Evolutionary conservation across 2,888 invertebrate genomes (phyloP).

Genomic region (Platypus cylindrus): DNA sequence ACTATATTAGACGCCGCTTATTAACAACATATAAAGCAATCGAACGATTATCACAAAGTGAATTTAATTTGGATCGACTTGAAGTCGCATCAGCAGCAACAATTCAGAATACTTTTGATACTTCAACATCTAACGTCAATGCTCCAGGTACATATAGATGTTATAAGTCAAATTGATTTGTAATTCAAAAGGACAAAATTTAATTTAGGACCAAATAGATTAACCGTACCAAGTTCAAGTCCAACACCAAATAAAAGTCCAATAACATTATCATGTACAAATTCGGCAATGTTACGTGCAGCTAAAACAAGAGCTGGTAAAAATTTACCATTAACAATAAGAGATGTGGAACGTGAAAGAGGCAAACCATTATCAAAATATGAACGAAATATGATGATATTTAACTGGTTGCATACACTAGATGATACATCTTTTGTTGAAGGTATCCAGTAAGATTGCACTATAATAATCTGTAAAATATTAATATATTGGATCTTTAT

Average conservation of each 20-base stretch:
- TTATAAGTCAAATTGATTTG: neutral
- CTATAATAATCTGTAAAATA: no score
- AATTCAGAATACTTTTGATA: conserved; percentile 30
- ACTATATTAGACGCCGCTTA: conserved; percentile 64
- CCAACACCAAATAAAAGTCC: conserved; percentile 27
- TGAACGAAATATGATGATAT: conserved; percentile 90
- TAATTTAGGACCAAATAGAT: conserved; percentile 28
- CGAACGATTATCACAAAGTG: conserved; percentile 72
- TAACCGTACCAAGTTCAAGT: conserved; percentile 33
- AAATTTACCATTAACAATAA: conserved; percentile 53
- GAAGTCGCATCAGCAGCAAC: conserved; percentile 47
- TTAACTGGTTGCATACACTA: conserved; percentile 84
- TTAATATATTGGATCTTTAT: no score
- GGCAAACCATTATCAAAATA: conserved; percentile 79
- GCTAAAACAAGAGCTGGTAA: conserved; percentile 38
- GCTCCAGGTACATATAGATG: conserved; percentile 7
- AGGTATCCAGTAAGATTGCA: conserved; percentile 34
- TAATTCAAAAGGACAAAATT: conserved; percentile 1
- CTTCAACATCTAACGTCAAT: conserved; percentile 14
- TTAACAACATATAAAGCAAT: conserved; percentile 70
- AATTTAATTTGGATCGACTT: conserved; percentile 64
- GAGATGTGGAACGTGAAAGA: conserved; percentile 68
- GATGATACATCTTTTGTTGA: conserved; percentile 54
- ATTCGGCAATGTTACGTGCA: conserved; percentile 32
- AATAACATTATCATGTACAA: conserved; percentile 33